Conservation (phyloP, 2,888 invertebrate genomes). For the Cantharis flavilabris region DNA sequence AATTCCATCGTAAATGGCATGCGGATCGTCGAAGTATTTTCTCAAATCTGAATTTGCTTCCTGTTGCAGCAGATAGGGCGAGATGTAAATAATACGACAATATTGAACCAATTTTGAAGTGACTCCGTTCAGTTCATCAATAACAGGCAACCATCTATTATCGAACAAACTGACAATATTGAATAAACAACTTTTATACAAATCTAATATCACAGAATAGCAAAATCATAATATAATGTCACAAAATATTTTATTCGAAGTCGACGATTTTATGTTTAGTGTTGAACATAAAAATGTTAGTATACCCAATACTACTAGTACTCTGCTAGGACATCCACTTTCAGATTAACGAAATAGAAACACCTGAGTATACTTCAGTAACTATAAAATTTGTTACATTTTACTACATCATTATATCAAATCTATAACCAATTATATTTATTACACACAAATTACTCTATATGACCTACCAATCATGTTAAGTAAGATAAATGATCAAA, state of each 20-base stretch:
- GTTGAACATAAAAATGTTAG: background rate
- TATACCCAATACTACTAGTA: background rate
- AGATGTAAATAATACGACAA: background rate
- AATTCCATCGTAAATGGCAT: background rate
- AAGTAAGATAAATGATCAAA: background rate
- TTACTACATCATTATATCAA: background rate
- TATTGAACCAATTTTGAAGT: background rate
- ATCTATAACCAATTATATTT: slow-evolving; percentile 2
- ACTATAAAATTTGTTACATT: background rate
- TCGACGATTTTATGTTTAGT: background rate
- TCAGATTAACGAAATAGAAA: background rate
- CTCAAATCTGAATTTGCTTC: background rate
- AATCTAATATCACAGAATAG: background rate
- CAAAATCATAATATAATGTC: background rate
- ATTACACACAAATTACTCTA: background rate
- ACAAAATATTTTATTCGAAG: background rate
- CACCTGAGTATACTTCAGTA: background rate
- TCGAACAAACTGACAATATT: background rate
- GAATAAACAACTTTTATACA: background rate
- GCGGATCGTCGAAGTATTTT: background rate
- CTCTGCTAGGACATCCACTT: background rate
- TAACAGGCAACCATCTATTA: background rate
- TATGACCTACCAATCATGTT: background rate
- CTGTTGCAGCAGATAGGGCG: background rate
- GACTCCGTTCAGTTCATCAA: background rate